Evolutionary conservation across 2,888 invertebrate species (phyloP).

Genomic region (Chaitophorus viminalis): DNA sequence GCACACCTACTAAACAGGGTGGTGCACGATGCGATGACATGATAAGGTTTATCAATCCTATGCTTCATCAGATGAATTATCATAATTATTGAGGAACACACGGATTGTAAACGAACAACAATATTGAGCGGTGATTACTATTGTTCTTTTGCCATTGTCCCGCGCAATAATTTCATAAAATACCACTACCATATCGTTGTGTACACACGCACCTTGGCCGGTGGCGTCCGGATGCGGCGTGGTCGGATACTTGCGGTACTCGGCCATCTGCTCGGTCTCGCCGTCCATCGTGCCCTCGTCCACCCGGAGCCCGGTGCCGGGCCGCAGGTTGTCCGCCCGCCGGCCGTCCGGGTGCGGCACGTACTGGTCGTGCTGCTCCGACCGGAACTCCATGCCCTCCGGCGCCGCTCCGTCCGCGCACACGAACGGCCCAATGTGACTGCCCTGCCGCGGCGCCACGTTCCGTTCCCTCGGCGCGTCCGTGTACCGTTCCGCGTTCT

Average conservation of each 20-base stretch:
- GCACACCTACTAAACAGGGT: no score
- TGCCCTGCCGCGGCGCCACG: slow-evolving; percentile 33
- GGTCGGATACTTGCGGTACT: slow-evolving; percentile 63
- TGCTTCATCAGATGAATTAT: no score
- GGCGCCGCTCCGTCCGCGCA: slow-evolving; percentile 40
- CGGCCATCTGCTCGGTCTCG: slow-evolving; percentile 63
- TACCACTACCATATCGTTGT: no score
- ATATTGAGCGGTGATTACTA: no score
- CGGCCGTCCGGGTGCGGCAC: slow-evolving; percentile 63
- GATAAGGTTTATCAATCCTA: no score
- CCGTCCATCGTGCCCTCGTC: slow-evolving; percentile 63
- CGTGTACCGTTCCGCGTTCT: slow-evolving; percentile 43
- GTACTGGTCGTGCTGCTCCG: slow-evolving; percentile 63
- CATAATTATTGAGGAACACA: no score
- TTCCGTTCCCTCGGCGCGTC: slow-evolving; percentile 45
- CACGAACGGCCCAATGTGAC: slow-evolving; percentile 52
- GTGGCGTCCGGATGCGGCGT: slow-evolving; percentile 42
- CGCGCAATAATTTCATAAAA: no score
- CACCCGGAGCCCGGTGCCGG: slow-evolving; percentile 64
- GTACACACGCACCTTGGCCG: background rate
- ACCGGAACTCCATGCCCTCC: slow-evolving; percentile 18
- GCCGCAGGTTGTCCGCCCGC: slow-evolving; percentile 63
- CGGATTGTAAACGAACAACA: no score
- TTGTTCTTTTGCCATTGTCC: no score
- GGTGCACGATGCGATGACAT: no score